These are phyloP conservation scores for Camponotus pennsylvanicus DNA, from an alignment of 1,140 invertebrate genomes.

Conservation along the genomic window DNA sequence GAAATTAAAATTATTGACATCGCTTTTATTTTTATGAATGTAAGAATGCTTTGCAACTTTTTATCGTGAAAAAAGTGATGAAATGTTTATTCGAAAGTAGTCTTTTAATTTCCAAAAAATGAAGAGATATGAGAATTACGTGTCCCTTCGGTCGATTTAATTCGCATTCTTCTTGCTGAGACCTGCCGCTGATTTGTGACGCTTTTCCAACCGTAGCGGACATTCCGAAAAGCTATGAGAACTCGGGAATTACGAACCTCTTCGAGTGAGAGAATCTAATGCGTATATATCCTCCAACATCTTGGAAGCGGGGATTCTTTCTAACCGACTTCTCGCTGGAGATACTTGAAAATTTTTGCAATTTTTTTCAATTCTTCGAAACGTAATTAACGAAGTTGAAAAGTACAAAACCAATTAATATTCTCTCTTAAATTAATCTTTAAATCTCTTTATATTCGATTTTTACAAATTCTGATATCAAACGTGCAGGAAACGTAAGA, in stretches of 20 bases:
- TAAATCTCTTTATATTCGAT: neutral
- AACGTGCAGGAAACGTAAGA: neutral
- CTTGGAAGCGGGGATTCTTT: conserved; percentile 23
- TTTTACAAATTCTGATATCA: neutral
- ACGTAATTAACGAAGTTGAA: conserved; percentile 28
- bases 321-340: conserved; percentile 4
- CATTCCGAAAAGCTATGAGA: conserved; percentile 60
- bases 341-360: conserved; percentile 25
- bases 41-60: conserved; percentile 8
- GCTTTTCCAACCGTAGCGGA: conserved; percentile 24
- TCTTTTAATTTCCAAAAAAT: conserved; percentile 35
- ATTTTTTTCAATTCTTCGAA: neutral
- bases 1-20: neutral
- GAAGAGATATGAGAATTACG: conserved; percentile 1
- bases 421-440: too few relatives aligned
- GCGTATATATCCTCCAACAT: conserved; percentile 41
- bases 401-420: neutral
- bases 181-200: conserved; percentile 46
- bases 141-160: conserved; percentile 61
- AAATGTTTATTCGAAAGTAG: neutral
- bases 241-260: conserved; percentile 41
- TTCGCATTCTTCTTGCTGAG: conserved; percentile 52
- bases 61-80: neutral
- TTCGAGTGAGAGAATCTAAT: conserved; percentile 39
- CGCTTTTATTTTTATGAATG: neutral